Conservation (phyloP, 2,113 vertebrate species). For the Microcebus jonahi region DNA sequence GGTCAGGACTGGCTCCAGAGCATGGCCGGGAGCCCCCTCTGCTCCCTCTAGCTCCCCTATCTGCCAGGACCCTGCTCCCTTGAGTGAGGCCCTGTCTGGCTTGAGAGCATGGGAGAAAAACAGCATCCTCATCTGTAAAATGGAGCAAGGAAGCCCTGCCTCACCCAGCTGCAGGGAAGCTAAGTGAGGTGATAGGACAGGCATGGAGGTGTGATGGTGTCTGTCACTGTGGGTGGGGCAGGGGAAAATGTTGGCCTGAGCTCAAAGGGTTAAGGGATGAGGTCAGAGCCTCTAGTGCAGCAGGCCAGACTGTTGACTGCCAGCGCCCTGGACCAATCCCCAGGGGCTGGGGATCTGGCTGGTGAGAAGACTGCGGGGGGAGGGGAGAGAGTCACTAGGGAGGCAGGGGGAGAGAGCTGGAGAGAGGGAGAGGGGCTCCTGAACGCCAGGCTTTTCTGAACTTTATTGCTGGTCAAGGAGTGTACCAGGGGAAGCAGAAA, state of each 20-base stretch:
- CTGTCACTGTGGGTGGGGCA: neutral
- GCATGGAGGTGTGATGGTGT: rapidly evolving
- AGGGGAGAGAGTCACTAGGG: neutral
- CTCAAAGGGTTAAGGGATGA: slow-evolving; percentile 74
- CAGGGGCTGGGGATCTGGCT: slow-evolving; percentile 61
- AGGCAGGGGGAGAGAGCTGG: neutral
- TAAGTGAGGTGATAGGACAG: neutral
- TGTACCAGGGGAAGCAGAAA: neutral
- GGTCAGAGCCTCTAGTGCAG: slow-evolving; percentile 62
- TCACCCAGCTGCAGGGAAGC: neutral
- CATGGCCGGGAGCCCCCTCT: neutral
- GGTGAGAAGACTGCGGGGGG: neutral
- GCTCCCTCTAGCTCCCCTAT: neutral
- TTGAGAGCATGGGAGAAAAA: neutral
- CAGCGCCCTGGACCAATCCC: slow-evolving; percentile 58
- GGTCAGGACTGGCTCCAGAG: neutral
- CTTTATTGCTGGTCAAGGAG: neutral
- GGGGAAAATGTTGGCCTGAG: neutral
- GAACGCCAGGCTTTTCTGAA: neutral
- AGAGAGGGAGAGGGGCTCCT: neutral
- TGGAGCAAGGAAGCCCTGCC: neutral
- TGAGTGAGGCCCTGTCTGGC: neutral
- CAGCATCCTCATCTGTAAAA: neutral
- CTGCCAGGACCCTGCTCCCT: neutral
- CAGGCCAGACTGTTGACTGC: slow-evolving; percentile 55